Base-by-base conservation (phyloP, 2,797 vertebrate species). In the Picus viridis region DNA sequence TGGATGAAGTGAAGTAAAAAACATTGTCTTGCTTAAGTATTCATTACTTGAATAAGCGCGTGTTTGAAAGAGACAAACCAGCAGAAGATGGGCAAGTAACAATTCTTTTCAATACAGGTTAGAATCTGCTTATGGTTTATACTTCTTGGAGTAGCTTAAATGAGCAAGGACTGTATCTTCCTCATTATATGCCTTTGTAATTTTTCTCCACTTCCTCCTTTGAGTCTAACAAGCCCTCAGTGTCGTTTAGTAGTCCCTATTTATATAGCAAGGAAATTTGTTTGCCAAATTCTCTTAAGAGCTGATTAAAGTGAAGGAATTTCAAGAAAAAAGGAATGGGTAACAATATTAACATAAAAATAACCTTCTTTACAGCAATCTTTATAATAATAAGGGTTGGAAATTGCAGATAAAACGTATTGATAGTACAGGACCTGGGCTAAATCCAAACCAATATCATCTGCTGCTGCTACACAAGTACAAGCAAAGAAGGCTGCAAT, bases 41-140 rank as follows among this genome's bases (percentile, higher is more conserved):
- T 74, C 51, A 23, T 26, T 30, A 59, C 72, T 82, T 94, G 81
- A 91, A 90, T 71, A 86, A 94, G 45, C 67, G 41, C 17, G 64
- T 64, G 53, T 76, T 90, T 90, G 74, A 53, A 92, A 84, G 39
- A 86, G 34, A 36, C 30, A 86, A 96, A 79, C 3, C 20, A 85
- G 27, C 9, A 93, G 74, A 82, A 79, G 63, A 80, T 75, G 56
- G 72, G 72, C 75, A 95, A 94, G n/a, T 79, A 83, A 75, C 32
- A 88, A 79, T 73, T 73, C 43, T 73, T 90, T 81, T 53, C 30
- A 80, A 10, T 63, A 56, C 65, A 86, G 36, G 64, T 92, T 96
- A 1, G 20, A 89, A 93, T 92, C 71, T 96, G 83, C 26, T 83
- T 78, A 18, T 70, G 41, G 10, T 73, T 96, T 86, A 51, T 8